phyloP scores from a whole-genome alignment of 2,797 vertebrate genomes.

The Parauchenoglanis ngamensis region DNA sequence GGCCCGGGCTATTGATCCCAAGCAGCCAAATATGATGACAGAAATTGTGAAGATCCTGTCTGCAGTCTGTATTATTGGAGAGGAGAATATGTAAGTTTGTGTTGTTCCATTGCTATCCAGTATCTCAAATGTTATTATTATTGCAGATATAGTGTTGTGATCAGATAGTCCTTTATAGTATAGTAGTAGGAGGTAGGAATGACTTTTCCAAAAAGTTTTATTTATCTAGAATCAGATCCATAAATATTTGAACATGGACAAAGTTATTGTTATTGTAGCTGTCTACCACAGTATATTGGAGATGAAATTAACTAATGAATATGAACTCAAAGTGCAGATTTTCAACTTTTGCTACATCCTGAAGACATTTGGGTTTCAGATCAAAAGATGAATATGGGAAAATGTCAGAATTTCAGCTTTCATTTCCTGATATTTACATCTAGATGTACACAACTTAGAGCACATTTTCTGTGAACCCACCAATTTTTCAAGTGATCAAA shows the following conservation, averaged over 20 bases:
- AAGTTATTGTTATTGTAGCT: background rate
- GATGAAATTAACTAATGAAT: background rate
- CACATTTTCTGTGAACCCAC: background rate
- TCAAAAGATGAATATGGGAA: background rate
- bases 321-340: background rate
- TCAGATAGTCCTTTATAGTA: background rate
- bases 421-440: too few species aligned
- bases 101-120: background rate
- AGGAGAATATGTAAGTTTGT: conserved; percentile 91
- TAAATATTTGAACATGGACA: background rate
- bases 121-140: background rate
- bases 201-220: background rate
- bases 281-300: background rate
- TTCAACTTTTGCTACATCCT: background rate
- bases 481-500: background rate
- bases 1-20: conserved; percentile 92
- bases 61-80: conserved; percentile 93
- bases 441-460: background rate
- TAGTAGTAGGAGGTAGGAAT: background rate
- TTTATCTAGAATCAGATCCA: background rate
- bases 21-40: conserved; percentile 95
- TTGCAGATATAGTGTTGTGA: too few species aligned
- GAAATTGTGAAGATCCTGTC: conserved; percentile 97
- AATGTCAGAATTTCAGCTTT: too few species aligned
- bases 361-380: background rate